Base-by-base conservation (phyloP, 2,888 invertebrate genomes). In the Andrena hattorfiana region DNA sequence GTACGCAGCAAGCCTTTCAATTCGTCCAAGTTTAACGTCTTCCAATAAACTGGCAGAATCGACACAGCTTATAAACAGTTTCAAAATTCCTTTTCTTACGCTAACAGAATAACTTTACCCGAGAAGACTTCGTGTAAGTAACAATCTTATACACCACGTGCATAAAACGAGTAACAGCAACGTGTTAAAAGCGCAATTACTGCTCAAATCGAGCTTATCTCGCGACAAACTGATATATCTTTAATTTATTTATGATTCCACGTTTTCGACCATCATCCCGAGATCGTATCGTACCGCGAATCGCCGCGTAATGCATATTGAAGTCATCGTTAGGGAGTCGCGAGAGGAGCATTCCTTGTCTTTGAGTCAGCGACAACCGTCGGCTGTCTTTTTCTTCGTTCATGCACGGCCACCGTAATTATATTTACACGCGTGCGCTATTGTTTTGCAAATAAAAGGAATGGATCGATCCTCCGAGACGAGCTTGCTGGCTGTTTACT, bases 381-480 rank as follows among this genome's bases (percentile, higher is more conserved):
- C 56, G 23, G 1, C 59, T 60, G 26, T 64, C 49, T 69, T 69
- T 8, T 0, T n/a, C 26, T 16, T 42, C 63, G 30, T 64, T 28
- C 28, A 54, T 30, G 32, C 35, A 23, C 59, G 49, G 30, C 64
- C 71, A 59, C 23, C 64, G 59, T 68, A 66, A 83, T 82, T 73
- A 42, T 82, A 74, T 81, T 48, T 62, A 63, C 56, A 59, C 78
- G 78, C 28, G 32, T 48, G 32, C 56, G 49, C 54, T 63, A 84
- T 84, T 84, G 83, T 84, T 68, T 84, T 35, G 75, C 64, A 20
- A 69, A 71, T 78, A 75, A 74, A 83, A 74, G 78, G 71, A 63
- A 78, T 16, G 42, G 78, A 75, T 75, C 84, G 54, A 69, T 84
- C 51, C 48, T 73, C 8, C 10, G 54, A 35, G 32, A 48, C 68